Evolutionary conservation across 1,140 invertebrate species (phyloP), one percentile per base, ranked within the genome.

Genomic region (Drosophila nebulosa): DNA sequence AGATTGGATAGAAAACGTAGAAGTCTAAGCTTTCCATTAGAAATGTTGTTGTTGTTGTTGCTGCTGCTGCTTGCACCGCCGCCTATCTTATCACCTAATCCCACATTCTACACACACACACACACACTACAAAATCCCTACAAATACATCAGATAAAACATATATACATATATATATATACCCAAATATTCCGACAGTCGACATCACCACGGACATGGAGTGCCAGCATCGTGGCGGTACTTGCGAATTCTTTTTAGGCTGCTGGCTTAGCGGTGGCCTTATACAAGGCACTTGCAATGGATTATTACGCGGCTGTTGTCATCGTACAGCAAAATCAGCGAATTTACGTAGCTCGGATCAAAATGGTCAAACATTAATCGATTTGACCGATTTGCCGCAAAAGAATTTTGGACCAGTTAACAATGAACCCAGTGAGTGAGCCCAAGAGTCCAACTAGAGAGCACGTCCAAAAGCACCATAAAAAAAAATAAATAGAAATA

Each of bases 161-260:
- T 18, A 46, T 21, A 46, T 21, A 46, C 16, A 65, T 16, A 58
- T 46, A 46, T 12, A 32, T 10, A 32, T 32, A 32, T 32, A 32
- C 32, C 51, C 32, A 32, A 32, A 21, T 10, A 27, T 22, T 85
- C 58, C 63, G 68, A 88, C 83, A 91, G 90, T 90, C 78, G 89
- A 90, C 64, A 91, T 75, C 67, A 92, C 92, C 83, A 91, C 92
- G 61, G 92, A 93, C 59, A 91, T 92, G 62, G 92, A 93, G 67
- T 92, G 91, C 26, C 93, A 93, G 72, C 90, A 93, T 21, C 94
- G 95, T 80, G 96, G 96, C 76, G 96, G 96, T 46, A 96, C 94
- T 74, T 98, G 97, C 92, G 96, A 98, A 92, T 98, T 98, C 93
- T 97, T 98, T 93, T 93, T 98, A 76, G 95, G 96, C 90, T 98